These are phyloP conservation scores for Digitonthophagus gazella DNA, from an alignment of 2,888 invertebrate species.

Conservation along the genomic window DNA sequence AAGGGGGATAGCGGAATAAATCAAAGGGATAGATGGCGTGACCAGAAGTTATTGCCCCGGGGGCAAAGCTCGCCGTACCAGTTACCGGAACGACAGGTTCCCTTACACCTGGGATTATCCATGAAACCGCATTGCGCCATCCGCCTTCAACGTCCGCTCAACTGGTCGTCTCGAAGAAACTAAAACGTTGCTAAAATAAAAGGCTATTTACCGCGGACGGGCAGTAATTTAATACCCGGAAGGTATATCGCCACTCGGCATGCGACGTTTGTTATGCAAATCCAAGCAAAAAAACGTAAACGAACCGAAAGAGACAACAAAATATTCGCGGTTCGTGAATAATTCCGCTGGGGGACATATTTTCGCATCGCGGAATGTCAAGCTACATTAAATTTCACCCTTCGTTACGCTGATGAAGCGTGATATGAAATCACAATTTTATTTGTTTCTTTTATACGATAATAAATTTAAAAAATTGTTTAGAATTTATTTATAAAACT, in stretches of 20 bases:
- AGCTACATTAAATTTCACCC: background rate
- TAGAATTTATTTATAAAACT: too few relatives aligned
- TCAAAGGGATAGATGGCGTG: conserved; percentile 8
- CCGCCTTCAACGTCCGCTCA: background rate
- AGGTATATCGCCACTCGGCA: background rate
- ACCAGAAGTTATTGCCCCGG: conserved; percentile 8
- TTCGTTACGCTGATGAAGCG: background rate
- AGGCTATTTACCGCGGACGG: background rate
- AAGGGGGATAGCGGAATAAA: background rate
- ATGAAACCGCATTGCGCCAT: background rate
- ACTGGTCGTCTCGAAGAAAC: background rate
- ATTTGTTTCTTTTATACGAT: too few relatives aligned
- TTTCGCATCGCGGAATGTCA: too few relatives aligned
- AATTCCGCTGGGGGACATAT: too few relatives aligned
- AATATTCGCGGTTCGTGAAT: background rate
- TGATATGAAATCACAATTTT: background rate
- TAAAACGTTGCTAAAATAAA: background rate
- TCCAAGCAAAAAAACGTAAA: background rate
- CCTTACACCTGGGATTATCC: conserved; percentile 7
- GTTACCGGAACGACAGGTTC: conserved; percentile 9
- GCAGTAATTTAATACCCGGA: background rate
- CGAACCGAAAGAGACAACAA: background rate
- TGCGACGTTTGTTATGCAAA: background rate
- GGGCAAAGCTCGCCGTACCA: conserved; percentile 9
- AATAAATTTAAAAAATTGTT: too few relatives aligned